Evolutionary conservation across 2,113 vertebrate genomes (phyloP).

Genomic region (Elanus axillaris): DNA sequence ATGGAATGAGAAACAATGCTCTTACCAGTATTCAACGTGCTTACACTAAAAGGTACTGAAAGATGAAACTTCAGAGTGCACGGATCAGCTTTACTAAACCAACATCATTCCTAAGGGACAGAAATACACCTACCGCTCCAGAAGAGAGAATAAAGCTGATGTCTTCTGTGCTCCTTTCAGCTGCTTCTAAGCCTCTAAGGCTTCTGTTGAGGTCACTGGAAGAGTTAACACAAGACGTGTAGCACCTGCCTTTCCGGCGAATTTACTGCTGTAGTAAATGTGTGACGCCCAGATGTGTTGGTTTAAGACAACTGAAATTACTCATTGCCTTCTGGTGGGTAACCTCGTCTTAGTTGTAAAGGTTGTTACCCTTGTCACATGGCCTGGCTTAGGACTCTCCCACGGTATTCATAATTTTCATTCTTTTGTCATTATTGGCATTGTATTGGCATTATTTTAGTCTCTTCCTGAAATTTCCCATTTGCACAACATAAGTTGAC

Average conservation of each 20-base stretch:
- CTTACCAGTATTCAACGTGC: not conserved
- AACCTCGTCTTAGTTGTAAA: not conserved
- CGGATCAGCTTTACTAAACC: not conserved
- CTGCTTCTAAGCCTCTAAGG: not conserved
- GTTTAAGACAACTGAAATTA: not conserved
- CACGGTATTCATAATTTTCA: not conserved
- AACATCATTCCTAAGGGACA: not conserved
- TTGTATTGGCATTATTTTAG: not conserved
- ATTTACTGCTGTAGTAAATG: not conserved
- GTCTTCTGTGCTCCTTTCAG: not conserved
- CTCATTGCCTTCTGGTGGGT: not conserved
- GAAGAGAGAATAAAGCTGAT: not conserved
- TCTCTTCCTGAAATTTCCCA: not conserved
- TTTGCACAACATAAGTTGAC: not conserved
- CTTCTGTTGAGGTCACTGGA: not conserved
- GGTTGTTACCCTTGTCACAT: not conserved
- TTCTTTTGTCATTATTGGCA: not conserved
- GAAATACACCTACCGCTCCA: not conserved
- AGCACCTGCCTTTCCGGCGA: not conserved
- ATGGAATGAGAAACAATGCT: not conserved
- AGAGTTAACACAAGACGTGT: not conserved
- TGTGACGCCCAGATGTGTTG: not conserved
- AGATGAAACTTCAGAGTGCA: not conserved
- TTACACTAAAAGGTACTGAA: not conserved
- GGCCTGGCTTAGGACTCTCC: not conserved